Percentiles rank a stretch among this genome's conserved stretches.
phyloP scores from a whole-genome alignment of 2,797 vertebrate species.

The Rhinophrynus dorsalis region DNA sequence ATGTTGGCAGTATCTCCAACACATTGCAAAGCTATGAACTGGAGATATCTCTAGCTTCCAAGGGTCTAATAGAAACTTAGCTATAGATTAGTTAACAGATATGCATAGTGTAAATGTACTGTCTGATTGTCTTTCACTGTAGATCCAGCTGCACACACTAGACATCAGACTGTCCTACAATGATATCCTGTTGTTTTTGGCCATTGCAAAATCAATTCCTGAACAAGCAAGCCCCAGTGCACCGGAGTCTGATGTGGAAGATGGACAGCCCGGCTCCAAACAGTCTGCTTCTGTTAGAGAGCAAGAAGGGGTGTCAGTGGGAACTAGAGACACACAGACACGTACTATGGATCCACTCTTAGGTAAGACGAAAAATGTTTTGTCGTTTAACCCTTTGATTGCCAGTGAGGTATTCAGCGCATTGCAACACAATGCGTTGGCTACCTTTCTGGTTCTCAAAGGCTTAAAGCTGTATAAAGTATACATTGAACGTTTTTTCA shows the following conservation, averaged over 20 bases:
- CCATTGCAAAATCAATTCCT: slow-evolving; percentile 92
- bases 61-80: no score
- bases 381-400: no score
- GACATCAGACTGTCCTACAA: slow-evolving; percentile 97
- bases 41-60: no score
- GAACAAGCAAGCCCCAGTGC: slow-evolving; percentile 61
- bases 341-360: slow-evolving; percentile 76
- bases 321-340: slow-evolving; percentile 61
- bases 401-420: no score
- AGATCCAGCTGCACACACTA: slow-evolving; percentile 93
- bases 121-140: slow-evolving; percentile 31
- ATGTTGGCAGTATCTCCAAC: no score
- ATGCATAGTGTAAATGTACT: no score
- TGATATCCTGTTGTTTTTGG: slow-evolving; percentile 92
- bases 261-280: slow-evolving; percentile 7
- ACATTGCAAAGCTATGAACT: no score
- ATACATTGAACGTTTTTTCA: no score
- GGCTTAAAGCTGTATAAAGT: no score
- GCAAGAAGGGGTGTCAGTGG: slow-evolving; percentile 43
- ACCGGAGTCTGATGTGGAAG: slow-evolving; percentile 37
- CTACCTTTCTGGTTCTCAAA: no score
- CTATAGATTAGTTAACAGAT: no score
- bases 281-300: slow-evolving; percentile 26
- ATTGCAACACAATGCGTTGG: no score
- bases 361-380: slow-evolving; percentile 73